Conservation (phyloP, 2,888 invertebrate species). For the Ptycholaimellus sp. region DNA sequence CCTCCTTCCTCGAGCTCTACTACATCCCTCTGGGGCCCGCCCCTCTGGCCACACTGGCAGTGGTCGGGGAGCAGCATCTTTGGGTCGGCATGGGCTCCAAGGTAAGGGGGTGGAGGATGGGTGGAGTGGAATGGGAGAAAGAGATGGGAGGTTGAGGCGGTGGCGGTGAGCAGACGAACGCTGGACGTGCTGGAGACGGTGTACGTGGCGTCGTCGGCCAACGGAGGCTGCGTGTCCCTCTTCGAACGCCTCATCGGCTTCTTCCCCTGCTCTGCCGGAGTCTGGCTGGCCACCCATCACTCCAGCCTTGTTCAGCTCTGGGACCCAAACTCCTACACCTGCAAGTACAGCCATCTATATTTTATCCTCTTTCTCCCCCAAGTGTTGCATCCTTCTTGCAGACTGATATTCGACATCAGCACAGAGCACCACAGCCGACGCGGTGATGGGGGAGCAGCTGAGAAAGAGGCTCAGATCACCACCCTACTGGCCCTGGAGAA, state of each 20-base stretch:
- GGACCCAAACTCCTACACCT: constrained; percentile 28
- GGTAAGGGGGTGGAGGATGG: no score
- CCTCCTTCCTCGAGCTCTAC: constrained; percentile 27
- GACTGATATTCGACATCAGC: constrained; percentile 31
- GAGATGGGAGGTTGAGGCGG: no score
- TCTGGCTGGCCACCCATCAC: constrained; percentile 32
- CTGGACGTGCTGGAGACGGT: constrained; percentile 28
- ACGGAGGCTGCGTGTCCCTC: constrained; percentile 14
- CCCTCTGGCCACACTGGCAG: constrained; percentile 28
- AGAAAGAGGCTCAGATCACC: constrained; percentile 17
- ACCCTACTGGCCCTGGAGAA: constrained; percentile 27
- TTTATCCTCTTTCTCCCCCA: no score
- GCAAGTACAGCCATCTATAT: no score
- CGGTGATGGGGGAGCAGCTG: background rate
- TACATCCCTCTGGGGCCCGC: constrained; percentile 33
- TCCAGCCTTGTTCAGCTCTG: constrained; percentile 34
- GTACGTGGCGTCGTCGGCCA: constrained; percentile 30
- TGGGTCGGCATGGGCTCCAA: constrained; percentile 33
- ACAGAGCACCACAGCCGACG: constrained; percentile 22
- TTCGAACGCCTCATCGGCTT: constrained; percentile 29
- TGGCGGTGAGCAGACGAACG: no score
- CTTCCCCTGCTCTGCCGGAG: constrained; percentile 26
- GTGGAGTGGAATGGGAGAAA: no score
- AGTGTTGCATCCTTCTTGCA: no score
- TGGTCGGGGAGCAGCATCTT: constrained; percentile 24